These are phyloP conservation scores for Paradoxurus hermaphroditus DNA, from an alignment of 2,113 vertebrate genomes.

Conservation along the genomic window DNA sequence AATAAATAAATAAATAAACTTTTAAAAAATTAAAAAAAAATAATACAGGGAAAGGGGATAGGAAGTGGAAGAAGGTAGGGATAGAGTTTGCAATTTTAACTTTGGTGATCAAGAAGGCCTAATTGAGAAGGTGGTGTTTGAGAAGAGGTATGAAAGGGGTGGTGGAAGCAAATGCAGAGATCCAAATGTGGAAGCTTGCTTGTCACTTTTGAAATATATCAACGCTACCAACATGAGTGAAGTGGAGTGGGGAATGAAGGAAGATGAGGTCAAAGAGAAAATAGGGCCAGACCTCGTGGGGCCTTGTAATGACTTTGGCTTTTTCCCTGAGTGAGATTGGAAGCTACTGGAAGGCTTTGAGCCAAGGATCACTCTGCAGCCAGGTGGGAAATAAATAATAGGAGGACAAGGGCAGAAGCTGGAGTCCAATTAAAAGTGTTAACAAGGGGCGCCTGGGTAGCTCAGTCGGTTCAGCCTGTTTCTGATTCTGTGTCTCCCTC, in stretches of 20 bases:
- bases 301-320: not conserved
- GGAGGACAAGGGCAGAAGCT: not conserved
- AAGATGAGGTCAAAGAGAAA: not conserved
- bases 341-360: constrained; percentile 33
- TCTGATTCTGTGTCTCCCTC: no score
- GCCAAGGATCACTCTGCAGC: not conserved
- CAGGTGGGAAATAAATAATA: constrained; percentile 5
- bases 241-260: not conserved
- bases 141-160: not conserved
- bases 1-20: not conserved
- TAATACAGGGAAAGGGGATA: not conserved
- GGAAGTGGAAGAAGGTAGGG: not conserved
- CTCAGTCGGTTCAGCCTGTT: no score
- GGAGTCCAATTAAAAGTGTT: not conserved
- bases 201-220: not conserved
- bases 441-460: not conserved
- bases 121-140: not conserved
- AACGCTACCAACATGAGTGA: not conserved
- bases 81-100: not conserved
- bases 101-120: not conserved
- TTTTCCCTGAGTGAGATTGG: not conserved
- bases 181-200: not conserved
- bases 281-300: not conserved
- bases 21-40: no score
- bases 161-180: not conserved